Percentiles rank a stretch among this genome's conserved stretches.
These are phyloP conservation scores for Hemibates koningsi DNA, from an alignment of 2,113 vertebrate genomes.

Conservation along the genomic window DNA sequence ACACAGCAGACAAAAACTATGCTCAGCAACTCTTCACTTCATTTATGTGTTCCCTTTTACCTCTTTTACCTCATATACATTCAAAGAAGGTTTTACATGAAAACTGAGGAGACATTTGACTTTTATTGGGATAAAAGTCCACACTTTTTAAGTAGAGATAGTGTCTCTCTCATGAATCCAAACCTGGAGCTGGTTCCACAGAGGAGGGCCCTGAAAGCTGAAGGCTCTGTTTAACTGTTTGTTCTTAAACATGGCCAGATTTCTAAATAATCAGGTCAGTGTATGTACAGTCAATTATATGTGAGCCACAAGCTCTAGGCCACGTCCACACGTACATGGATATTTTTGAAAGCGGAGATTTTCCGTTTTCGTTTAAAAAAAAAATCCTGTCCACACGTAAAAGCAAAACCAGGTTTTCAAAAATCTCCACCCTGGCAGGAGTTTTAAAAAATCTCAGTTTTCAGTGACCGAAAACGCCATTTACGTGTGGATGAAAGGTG, in stretches of 20 bases:
- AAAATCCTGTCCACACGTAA: fast-evolving
- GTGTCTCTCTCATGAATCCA: neutral
- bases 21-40: neutral
- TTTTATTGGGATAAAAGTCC: neutral
- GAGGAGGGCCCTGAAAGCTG: neutral
- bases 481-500: neutral
- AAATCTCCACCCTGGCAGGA: fast-evolving
- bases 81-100: neutral
- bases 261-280: neutral
- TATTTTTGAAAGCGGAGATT: neutral
- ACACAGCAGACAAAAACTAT: fast-evolving
- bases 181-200: neutral
- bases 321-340: fast-evolving
- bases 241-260: neutral
- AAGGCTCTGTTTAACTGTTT: neutral
- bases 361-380: fast-evolving
- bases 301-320: neutral
- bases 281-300: neutral
- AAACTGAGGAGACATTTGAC: neutral
- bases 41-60: neutral
- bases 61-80: neutral
- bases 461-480: neutral
- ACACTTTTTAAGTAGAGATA: fast-evolving
- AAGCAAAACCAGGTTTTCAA: neutral
- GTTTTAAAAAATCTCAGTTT: neutral